phyloP scores from a whole-genome alignment of 2,888 invertebrate genomes.

The Mellilla xanthometata region DNA sequence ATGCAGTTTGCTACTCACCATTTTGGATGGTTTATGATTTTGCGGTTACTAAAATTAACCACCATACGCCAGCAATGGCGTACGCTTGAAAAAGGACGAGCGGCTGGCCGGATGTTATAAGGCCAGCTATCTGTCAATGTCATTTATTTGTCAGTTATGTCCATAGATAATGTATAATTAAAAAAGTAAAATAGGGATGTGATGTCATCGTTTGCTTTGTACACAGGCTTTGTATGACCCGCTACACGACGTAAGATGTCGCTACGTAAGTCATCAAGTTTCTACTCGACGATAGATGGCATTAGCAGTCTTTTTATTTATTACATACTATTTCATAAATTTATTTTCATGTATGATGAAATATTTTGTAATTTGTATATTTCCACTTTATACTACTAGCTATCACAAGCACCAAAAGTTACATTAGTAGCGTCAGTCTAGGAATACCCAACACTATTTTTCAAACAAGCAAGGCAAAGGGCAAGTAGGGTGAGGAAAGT shows the following conservation, averaged over 20 bases:
- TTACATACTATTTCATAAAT: no score
- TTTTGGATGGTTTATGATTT: slow-evolving; percentile 93
- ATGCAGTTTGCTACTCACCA: slow-evolving; percentile 84
- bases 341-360: no score
- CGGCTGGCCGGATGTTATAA: slow-evolving; percentile 63
- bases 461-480: neutral
- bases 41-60: slow-evolving; percentile 85
- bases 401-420: no score
- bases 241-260: slow-evolving; percentile 3
- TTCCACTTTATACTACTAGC: no score
- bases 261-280: neutral
- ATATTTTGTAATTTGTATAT: no score
- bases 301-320: neutral
- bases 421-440: no score
- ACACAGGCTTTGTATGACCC: neutral
- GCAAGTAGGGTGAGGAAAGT: neutral
- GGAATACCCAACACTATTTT: no score
- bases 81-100: slow-evolving; percentile 90
- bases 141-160: slow-evolving; percentile 27
- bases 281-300: slow-evolving; percentile 35
- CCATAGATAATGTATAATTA: slow-evolving; percentile 51
- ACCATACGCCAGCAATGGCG: slow-evolving; percentile 95
- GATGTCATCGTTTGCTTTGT: neutral
- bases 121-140: slow-evolving; percentile 30
- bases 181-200: slow-evolving; percentile 1